Evolutionary conservation across 1,140 invertebrate species (phyloP), one percentile per base, ranked within the genome.

Genomic region (Pseudomyrmex pallidus): DNA sequence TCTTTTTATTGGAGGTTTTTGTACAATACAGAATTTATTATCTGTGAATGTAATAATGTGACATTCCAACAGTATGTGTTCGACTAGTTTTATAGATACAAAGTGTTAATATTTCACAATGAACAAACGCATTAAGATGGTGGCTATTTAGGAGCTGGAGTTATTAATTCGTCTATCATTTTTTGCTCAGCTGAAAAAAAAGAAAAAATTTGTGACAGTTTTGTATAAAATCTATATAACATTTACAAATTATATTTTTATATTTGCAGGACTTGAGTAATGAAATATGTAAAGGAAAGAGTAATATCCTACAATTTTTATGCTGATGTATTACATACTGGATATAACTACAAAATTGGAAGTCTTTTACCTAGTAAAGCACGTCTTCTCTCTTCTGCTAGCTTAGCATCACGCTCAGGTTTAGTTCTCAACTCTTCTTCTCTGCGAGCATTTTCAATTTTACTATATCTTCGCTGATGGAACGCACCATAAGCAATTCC

Each of bases 401-500:
- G 85, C 93, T 97, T 96, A 3, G 95, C 96, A 92, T 97, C 97
- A 78, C 95, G 95, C 46, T 96, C 94, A 1, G 94, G 95, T 92
- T 96, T 97, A 89, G 96, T 95, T 90, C 95, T 95, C 3, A 94
- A 94, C 90, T 97, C 96, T 20, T 96, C 94, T 91, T 96, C 96
- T 46, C 96, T 94, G 17, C 96, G 90, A 70, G 93, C 95, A 62
- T 93, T 93, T 92, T 97, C 97, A 90, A 95, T 96, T 91, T 95
- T 97, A 35, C 95, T 95, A 1, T 97, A 93, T 59, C 96, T 95
- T 86, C 91, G 95, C 80, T 97, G 96, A 91, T 97, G 95, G 88
- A 96, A 96, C 2, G 96, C 95, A 66, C 97, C 97, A 87, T 97
- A 97, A 1, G 95, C 76, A 74, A 97, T 94, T 25, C 97, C 97